Evolutionary conservation across 2,888 invertebrate genomes (phyloP).

Genomic region (Sinhomidia bicolor): DNA sequence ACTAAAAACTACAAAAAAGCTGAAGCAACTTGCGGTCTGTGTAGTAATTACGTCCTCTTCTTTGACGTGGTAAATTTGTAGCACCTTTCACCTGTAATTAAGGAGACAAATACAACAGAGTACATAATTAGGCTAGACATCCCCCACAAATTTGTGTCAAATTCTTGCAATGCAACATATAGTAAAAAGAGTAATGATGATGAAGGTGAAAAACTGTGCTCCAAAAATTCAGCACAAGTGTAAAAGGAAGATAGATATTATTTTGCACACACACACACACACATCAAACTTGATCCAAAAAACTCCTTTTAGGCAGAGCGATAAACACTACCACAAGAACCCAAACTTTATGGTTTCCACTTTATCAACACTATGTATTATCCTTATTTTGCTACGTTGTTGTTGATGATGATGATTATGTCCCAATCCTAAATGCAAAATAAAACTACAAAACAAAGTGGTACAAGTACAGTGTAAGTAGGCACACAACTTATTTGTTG

Average conservation of each 20-base stretch:
- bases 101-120: too few relatives aligned
- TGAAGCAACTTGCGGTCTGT: too few relatives aligned
- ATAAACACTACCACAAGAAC: neutral
- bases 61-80: too few relatives aligned
- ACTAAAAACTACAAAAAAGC: too few relatives aligned
- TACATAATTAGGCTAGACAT: too few relatives aligned
- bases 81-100: constrained; percentile 59
- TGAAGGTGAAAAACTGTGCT: neutral
- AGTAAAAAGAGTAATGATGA: too few relatives aligned
- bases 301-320: neutral
- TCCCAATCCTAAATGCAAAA: neutral
- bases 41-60: too few relatives aligned
- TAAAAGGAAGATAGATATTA: neutral
- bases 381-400: neutral
- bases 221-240: neutral
- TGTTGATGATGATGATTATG: neutral
- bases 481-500: neutral
- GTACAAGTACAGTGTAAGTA: neutral
- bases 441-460: neutral
- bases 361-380: neutral
- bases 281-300: neutral
- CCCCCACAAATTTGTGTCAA: neutral
- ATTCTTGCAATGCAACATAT: too few relatives aligned
- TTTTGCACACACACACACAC: neutral
- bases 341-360: neutral